Percentiles rank a stretch among this genome's conserved stretches.
These are phyloP conservation scores for Agonopterix arenella DNA, from an alignment of 2,888 invertebrate species.

Conservation along the genomic window DNA sequence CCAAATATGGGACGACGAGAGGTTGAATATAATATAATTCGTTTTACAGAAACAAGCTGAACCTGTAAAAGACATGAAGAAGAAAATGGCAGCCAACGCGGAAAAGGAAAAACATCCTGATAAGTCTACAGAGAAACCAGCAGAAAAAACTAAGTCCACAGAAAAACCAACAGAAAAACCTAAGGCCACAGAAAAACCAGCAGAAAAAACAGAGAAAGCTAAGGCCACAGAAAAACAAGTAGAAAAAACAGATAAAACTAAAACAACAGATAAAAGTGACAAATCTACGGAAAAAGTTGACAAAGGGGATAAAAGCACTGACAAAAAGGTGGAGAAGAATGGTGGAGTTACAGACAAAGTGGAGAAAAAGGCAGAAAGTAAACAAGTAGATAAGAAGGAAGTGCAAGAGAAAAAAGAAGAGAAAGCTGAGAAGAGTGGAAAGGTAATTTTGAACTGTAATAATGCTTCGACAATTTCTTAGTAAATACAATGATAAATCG, in stretches of 20 bases:
- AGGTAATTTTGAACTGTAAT: slow-evolving; percentile 26
- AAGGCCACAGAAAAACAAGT: slow-evolving; percentile 21
- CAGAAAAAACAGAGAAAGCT: slow-evolving; percentile 34
- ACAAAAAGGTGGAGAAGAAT: slow-evolving; percentile 15
- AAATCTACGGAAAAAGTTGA: slow-evolving; percentile 7
- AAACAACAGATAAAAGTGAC: slow-evolving; percentile 17
- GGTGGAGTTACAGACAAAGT: slow-evolving; percentile 21
- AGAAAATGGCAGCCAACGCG: slow-evolving; percentile 61
- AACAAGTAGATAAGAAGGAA: slow-evolving; percentile 14
- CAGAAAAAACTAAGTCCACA: slow-evolving; percentile 29
- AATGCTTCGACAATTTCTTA: too few relatives aligned
- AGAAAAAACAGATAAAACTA: slow-evolving; percentile 37
- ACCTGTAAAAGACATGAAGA: slow-evolving; percentile 67
- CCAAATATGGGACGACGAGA: too few relatives aligned
- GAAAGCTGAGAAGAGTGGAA: slow-evolving; percentile 40
- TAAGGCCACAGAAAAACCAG: slow-evolving; percentile 21
- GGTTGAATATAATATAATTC: too few relatives aligned
- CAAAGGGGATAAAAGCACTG: slow-evolving; percentile 20
- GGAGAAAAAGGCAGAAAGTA: slow-evolving; percentile 14
- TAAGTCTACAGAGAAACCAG: slow-evolving; percentile 21
- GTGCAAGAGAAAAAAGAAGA: slow-evolving; percentile 20
- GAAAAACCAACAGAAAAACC: slow-evolving; percentile 20
- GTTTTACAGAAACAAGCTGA: slow-evolving; percentile 41
- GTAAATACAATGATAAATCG: too few relatives aligned
- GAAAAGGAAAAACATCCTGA: slow-evolving; percentile 61